Conservation (phyloP, 2,888 invertebrate species). For the Ornithoptera priamus region DNA sequence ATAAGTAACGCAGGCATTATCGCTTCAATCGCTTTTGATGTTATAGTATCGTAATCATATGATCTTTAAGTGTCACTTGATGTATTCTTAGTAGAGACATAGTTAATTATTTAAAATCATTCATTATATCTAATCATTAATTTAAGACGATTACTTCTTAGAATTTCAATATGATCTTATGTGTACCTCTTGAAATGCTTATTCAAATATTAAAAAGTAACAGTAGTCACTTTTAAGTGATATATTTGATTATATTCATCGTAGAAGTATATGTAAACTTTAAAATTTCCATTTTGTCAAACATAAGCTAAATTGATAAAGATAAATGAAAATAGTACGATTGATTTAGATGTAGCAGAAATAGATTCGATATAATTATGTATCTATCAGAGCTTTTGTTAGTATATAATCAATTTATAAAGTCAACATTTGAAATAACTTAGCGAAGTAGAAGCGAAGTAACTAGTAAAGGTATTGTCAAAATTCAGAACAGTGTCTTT, state of each 20-base stretch:
- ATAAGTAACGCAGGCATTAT: too few relatives aligned
- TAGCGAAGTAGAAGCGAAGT: not conserved
- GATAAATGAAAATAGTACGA: not conserved
- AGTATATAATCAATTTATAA: not conserved
- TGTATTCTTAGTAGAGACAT: not conserved
- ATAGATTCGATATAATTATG: not conserved
- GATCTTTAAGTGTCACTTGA: not conserved
- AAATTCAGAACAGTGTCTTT: slow-evolving; percentile 4
- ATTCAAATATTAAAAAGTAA: not conserved
- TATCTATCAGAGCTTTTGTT: not conserved
- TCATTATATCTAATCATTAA: not conserved
- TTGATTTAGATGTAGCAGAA: not conserved
- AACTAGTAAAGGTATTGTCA: not conserved
- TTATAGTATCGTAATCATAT: not conserved
- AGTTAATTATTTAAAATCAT: not conserved
- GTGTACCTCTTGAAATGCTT: not conserved
- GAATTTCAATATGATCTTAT: not conserved
- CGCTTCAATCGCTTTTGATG: not conserved
- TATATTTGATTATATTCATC: not conserved
- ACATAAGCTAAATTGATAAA: not conserved
- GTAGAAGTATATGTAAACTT: not conserved
- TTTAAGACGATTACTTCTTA: not conserved
- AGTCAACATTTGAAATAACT: not conserved
- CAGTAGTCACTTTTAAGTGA: not conserved
- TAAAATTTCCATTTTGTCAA: not conserved